Conservation (phyloP, 2,113 vertebrate genomes). For the Setophaga kirtlandii region DNA sequence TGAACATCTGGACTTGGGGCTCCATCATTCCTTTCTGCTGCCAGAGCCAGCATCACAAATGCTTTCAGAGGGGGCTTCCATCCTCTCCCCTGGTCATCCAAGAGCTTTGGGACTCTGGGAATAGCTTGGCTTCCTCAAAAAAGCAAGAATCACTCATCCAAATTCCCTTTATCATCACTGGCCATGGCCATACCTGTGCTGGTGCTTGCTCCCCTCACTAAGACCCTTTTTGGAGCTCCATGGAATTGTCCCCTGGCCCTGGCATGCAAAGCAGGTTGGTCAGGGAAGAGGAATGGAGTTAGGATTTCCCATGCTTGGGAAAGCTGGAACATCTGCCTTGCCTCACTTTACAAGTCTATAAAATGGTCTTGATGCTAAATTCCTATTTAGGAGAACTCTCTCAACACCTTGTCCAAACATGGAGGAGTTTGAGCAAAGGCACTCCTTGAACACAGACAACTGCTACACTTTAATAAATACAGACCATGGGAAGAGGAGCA, state of each 20-base stretch:
- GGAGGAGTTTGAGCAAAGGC: background rate
- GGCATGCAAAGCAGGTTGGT: background rate
- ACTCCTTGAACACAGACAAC: background rate
- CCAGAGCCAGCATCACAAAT: background rate
- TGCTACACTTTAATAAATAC: background rate
- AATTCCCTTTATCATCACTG: background rate
- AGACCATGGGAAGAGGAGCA: background rate
- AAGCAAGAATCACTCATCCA: too few species aligned
- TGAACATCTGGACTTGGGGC: background rate
- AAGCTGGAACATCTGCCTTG: background rate
- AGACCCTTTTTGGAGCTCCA: background rate
- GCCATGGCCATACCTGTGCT: background rate
- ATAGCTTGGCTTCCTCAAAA: background rate
- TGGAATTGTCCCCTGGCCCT: background rate
- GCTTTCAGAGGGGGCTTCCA: fast-evolving
- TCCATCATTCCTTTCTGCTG: background rate
- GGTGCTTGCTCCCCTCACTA: background rate
- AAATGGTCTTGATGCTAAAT: background rate
- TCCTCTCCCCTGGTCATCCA: background rate
- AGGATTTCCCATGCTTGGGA: background rate
- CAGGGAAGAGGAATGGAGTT: background rate
- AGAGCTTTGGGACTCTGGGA: background rate
- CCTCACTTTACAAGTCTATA: background rate
- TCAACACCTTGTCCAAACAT: background rate
- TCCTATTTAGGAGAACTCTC: background rate